Conservation (phyloP, 1,140 invertebrate genomes). For the Macrostomum lignano region DNA sequence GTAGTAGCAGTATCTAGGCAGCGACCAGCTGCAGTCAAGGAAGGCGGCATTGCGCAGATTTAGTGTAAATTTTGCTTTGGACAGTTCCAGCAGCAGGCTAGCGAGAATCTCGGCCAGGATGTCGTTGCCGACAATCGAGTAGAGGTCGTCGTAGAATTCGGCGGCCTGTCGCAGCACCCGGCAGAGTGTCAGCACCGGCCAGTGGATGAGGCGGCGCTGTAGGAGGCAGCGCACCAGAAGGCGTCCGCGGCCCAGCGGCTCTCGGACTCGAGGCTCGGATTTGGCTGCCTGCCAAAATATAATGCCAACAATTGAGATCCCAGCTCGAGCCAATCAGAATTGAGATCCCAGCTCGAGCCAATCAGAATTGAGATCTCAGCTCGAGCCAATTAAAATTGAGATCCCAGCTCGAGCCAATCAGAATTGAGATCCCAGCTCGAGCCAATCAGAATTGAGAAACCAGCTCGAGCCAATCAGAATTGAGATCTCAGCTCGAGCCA, state of each 20-base stretch:
- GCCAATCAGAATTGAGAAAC: too few relatives aligned
- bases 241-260: not conserved
- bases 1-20: not conserved
- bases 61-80: not conserved
- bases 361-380: too few relatives aligned
- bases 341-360: too few relatives aligned
- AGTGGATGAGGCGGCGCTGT: not conserved
- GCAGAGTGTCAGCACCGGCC: not conserved
- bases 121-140: not conserved
- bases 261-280: too few relatives aligned
- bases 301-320: too few relatives aligned
- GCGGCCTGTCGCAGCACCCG: not conserved
- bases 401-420: too few relatives aligned
- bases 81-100: not conserved
- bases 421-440: too few relatives aligned
- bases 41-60: conserved; percentile 3
- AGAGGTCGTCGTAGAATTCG: not conserved
- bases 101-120: conserved; percentile 1
- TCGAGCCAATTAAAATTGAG: too few relatives aligned
- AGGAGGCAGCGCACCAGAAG: not conserved
- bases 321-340: too few relatives aligned
- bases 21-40: conserved; percentile 2
- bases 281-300: too few relatives aligned
- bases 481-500: too few relatives aligned
- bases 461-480: too few relatives aligned